Percentiles rank a stretch among this genome's conserved stretches.
These are phyloP conservation scores for Brachyhypopomus occidentalis DNA, from an alignment of 2,113 vertebrate genomes.

Conservation along the genomic window DNA sequence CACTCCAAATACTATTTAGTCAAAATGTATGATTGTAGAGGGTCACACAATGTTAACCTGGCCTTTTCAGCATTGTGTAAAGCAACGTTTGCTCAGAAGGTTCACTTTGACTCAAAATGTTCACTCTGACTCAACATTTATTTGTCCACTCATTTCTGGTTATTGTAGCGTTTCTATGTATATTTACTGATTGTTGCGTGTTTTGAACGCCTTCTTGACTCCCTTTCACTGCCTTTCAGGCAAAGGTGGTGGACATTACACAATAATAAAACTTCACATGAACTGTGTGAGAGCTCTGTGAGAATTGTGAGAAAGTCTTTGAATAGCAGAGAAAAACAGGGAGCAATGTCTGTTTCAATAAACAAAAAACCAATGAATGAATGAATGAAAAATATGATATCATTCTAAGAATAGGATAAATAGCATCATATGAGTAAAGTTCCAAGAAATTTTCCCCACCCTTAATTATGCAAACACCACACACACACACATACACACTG, in stretches of 20 bases:
- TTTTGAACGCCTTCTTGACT: constrained; percentile 12
- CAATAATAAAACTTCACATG: too few relatives aligned
- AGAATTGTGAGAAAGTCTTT: too few relatives aligned
- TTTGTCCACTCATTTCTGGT: constrained; percentile 46
- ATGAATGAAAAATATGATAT: not conserved
- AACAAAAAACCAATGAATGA: not conserved
- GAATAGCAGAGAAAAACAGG: too few relatives aligned
- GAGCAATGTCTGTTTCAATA: too few relatives aligned
- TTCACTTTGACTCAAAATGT: constrained; percentile 22
- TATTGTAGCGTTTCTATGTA: constrained; percentile 10
- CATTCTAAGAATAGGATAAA: too few relatives aligned
- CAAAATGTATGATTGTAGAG: not conserved
- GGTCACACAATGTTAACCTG: not conserved
- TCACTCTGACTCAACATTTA: constrained; percentile 45
- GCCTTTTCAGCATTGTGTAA: not conserved
- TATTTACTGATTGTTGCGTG: constrained; percentile 25
- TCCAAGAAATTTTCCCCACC: constrained; percentile 42
- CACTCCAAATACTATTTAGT: constrained; percentile 2
- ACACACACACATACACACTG: not conserved
- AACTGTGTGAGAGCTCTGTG: too few relatives aligned
- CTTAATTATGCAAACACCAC: constrained; percentile 5
- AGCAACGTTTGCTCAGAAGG: constrained; percentile 1
- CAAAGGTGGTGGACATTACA: too few relatives aligned
- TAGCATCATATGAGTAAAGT: constrained; percentile 22
- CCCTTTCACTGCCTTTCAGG: not conserved